Evolutionary conservation across 2,888 invertebrate genomes (phyloP).

Genomic region (Odontomyia ornata): DNA sequence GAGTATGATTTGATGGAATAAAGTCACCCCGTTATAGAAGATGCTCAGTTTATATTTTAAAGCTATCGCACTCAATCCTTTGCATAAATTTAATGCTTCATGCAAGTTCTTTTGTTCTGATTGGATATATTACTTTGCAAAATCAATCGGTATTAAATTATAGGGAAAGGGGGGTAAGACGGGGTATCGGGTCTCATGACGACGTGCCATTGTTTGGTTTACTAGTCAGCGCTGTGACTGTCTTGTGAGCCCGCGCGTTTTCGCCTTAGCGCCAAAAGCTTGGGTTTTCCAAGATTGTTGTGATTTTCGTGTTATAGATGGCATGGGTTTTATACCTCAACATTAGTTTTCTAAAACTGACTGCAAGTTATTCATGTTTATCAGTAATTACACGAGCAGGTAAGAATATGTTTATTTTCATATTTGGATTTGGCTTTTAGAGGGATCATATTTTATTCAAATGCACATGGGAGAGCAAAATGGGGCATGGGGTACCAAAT

Average conservation of each 20-base stretch:
- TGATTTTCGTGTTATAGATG: slow-evolving; percentile 1
- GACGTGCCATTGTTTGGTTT: neutral
- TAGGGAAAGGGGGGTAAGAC: too few relatives aligned
- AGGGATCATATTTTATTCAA: neutral
- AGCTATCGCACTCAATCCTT: too few relatives aligned
- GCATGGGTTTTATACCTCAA: neutral
- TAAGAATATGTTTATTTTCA: slow-evolving; percentile 35
- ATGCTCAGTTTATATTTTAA: too few relatives aligned
- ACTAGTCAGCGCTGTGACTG: neutral
- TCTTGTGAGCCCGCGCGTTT: neutral
- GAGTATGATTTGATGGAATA: too few relatives aligned
- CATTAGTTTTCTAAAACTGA: slow-evolving; percentile 26
- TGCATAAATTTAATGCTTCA: too few relatives aligned
- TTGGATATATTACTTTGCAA: too few relatives aligned
- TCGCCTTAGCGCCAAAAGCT: neutral
- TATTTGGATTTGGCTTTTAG: slow-evolving; percentile 29
- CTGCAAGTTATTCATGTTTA: slow-evolving; percentile 39
- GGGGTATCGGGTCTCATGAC: too few relatives aligned
- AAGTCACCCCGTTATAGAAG: too few relatives aligned
- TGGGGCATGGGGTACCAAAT: neutral
- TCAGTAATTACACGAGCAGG: slow-evolving; percentile 18
- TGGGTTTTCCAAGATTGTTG: neutral
- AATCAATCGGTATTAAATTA: too few relatives aligned
- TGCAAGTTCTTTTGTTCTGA: too few relatives aligned
- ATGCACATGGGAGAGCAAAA: slow-evolving; percentile 16